These are phyloP conservation scores for Anthophora plumipes DNA, from an alignment of 2,888 invertebrate species.

Conservation along the genomic window DNA sequence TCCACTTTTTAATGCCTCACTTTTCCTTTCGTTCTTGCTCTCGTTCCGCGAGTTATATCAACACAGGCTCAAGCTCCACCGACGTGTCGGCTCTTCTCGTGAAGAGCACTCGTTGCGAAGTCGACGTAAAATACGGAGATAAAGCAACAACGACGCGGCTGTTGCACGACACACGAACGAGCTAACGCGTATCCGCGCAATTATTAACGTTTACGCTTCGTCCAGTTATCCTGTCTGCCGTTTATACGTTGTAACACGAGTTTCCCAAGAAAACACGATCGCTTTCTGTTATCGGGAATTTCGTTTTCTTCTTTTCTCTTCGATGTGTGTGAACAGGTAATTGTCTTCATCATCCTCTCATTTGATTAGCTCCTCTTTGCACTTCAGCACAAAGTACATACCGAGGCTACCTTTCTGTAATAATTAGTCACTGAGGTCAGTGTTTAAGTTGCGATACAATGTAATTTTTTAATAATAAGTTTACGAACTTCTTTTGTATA, in stretches of 20 bases:
- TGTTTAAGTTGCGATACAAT: too few species aligned
- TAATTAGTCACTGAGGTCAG: too few species aligned
- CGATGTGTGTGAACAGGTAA: too few species aligned
- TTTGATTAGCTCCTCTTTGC: not conserved
- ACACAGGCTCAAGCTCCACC: conserved; percentile 59
- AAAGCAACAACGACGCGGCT: conserved; percentile 52
- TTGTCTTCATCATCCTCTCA: not conserved
- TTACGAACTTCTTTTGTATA: too few species aligned
- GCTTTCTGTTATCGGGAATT: not conserved
- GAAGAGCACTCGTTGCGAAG: conserved; percentile 61
- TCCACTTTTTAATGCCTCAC: conserved; percentile 56
- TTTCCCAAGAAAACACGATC: not conserved
- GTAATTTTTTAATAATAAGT: too few species aligned
- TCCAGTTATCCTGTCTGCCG: not conserved
- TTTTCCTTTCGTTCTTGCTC: conserved; percentile 50
- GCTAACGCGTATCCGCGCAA: conserved; percentile 71
- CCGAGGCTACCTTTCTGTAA: not conserved
- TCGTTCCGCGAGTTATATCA: conserved; percentile 56
- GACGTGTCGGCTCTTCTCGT: conserved; percentile 57
- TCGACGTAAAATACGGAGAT: conserved; percentile 60
- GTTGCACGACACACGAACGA: conserved; percentile 18
- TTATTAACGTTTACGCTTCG: conserved; percentile 69
- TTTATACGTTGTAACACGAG: not conserved
- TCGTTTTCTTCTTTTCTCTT: too few species aligned
- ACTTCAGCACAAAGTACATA: too few species aligned